Conservation (phyloP, 2,797 vertebrate species). For the Xiphophorus birchmanni region DNA sequence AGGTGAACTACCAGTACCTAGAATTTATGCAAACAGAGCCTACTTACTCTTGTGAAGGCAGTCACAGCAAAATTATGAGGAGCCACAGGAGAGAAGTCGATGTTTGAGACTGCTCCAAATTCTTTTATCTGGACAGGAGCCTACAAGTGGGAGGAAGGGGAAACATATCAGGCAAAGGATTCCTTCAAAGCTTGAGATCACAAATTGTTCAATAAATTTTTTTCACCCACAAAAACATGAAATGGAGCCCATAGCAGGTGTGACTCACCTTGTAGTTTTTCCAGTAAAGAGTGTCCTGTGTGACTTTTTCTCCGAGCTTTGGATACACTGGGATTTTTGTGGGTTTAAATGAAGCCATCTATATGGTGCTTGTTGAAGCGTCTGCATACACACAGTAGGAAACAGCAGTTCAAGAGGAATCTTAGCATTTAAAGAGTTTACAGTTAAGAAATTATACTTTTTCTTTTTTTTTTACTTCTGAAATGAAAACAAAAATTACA, state of each 20-base stretch:
- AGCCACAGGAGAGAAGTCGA: slow-evolving; percentile 88
- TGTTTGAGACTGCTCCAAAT: slow-evolving; percentile 90
- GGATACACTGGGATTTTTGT: slow-evolving; percentile 85
- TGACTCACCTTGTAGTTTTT: slow-evolving; percentile 87
- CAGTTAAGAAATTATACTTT: background rate
- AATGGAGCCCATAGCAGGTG: fast-evolving
- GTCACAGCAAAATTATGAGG: slow-evolving; percentile 95
- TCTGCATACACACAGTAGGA: background rate
- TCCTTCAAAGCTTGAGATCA: background rate
- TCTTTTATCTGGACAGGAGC: slow-evolving; percentile 95
- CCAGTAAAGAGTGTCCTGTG: slow-evolving; percentile 93
- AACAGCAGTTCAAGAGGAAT: background rate
- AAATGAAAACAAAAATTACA: background rate
- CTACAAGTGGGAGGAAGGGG: slow-evolving; percentile 64
- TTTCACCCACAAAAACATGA: background rate
- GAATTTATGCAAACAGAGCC: slow-evolving; percentile 1
- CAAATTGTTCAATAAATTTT: background rate
- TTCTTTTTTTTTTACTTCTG: background rate
- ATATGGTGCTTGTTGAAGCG: background rate
- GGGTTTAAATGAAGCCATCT: slow-evolving; percentile 89
- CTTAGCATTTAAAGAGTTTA: background rate
- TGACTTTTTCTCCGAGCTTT: slow-evolving; percentile 89
- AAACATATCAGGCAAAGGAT: background rate
- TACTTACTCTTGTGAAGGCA: slow-evolving; percentile 91
- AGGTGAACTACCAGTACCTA: background rate